These are phyloP conservation scores for Montipora capricornis DNA, from an alignment of 64 coral and sea anemone genomes.

Conservation along the genomic window DNA sequence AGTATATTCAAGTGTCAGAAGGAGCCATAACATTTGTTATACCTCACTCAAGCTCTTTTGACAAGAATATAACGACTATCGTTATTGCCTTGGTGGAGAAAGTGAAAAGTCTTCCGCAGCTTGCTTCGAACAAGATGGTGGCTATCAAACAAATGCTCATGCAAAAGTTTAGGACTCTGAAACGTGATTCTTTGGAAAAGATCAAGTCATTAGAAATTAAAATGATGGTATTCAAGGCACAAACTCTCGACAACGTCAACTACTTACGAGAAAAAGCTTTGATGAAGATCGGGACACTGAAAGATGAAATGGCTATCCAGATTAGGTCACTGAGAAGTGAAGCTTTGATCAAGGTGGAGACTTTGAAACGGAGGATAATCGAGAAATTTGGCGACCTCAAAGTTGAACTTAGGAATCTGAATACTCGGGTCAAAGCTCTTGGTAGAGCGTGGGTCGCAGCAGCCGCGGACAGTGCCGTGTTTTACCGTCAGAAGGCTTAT, in stretches of 20 bases:
- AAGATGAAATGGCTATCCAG: background rate
- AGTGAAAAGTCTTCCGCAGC: slow-evolving; percentile 47
- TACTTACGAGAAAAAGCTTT: slow-evolving; percentile 1
- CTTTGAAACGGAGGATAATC: background rate
- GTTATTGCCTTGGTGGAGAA: slow-evolving; percentile 42
- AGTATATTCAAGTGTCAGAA: slow-evolving; percentile 70
- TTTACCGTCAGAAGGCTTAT: slow-evolving; percentile 61
- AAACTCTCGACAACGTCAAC: slow-evolving; percentile 53
- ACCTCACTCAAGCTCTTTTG: slow-evolving; percentile 67
- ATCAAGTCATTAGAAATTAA: slow-evolving; percentile 51
- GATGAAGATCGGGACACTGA: slow-evolving; percentile 7
- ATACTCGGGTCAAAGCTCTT: background rate
- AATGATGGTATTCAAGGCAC: background rate
- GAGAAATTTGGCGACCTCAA: slow-evolving; percentile 8
- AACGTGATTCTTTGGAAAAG: slow-evolving; percentile 48
- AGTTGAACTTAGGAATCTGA: slow-evolving; percentile 14
- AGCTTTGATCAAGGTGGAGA: slow-evolving; percentile 23
- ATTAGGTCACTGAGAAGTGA: slow-evolving; percentile 21
- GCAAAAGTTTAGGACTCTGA: slow-evolving; percentile 61
- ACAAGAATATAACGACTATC: slow-evolving; percentile 63
- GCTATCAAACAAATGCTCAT: slow-evolving; percentile 30
- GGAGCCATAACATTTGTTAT: slow-evolving; percentile 61
- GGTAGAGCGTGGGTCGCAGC: slow-evolving; percentile 5
- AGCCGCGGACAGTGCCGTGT: slow-evolving; percentile 9
- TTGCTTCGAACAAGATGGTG: slow-evolving; percentile 28